Evolutionary conservation across 2,888 invertebrate species (phyloP).

Genomic region (Mythimna vitellina): DNA sequence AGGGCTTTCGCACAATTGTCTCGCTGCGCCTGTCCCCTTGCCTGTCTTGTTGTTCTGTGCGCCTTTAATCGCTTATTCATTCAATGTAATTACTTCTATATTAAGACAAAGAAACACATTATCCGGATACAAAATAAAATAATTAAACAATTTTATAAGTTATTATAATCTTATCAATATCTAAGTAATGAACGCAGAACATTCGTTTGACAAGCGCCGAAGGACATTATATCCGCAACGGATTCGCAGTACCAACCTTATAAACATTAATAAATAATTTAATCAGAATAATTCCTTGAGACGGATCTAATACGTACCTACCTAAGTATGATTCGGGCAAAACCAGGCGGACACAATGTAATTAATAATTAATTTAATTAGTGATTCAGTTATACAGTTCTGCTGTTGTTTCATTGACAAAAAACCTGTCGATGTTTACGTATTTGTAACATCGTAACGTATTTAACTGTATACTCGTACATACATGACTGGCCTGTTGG

Average conservation of each 20-base stretch:
- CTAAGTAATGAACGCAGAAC: conserved; percentile 72
- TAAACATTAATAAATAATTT: conserved; percentile 87
- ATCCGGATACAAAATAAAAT: conserved; percentile 45
- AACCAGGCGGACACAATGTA: conserved; percentile 65
- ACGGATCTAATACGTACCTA: conserved; percentile 77
- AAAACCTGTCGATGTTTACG: conserved; percentile 46
- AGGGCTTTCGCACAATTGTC: neutral
- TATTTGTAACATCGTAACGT: conserved; percentile 26
- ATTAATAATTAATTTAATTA: conserved; percentile 68
- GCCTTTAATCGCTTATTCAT: neutral
- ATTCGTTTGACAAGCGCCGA: conserved; percentile 69
- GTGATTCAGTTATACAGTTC: conserved; percentile 43
- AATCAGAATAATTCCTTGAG: conserved; percentile 82
- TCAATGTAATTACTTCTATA: conserved; percentile 1
- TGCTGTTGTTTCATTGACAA: conserved; percentile 43
- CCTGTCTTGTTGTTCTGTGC: too few species aligned
- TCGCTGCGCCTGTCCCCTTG: too few species aligned
- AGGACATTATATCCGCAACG: conserved; percentile 81
- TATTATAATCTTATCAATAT: conserved; percentile 65
- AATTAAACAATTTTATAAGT: conserved; percentile 47
- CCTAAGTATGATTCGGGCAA: conserved; percentile 56
- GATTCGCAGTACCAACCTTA: conserved; percentile 82
- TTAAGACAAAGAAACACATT: conserved; percentile 30
- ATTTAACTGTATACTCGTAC: conserved; percentile 15
- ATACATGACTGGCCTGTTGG: conserved; percentile 10